Evolutionary conservation across 2,888 invertebrate species (phyloP), one percentile per base, ranked within the genome.

Genomic region (Drosophila glabriapex): DNA sequence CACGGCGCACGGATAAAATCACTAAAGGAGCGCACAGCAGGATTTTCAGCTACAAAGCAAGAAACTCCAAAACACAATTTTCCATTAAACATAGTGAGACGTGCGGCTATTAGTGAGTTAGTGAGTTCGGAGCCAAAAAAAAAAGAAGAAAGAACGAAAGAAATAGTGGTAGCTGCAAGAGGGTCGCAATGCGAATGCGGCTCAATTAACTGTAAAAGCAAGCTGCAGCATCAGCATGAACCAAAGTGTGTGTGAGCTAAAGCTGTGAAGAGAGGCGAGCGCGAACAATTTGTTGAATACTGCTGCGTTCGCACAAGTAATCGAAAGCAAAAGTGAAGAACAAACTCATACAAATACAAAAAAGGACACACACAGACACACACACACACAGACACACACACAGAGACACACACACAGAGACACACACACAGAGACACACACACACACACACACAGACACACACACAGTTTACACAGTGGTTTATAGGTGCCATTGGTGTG

Each of bases 251-350:
- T 78, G 70, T 59, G 73, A 55, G 59, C 46, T 25, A 16, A 46
- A 39, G 69, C 50, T n/a, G 62, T 65, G 65, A 67, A 81, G 65
- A 62, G 31, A 43, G 53, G 55, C 53, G 63, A 76, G 72, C 83
- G 80, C 78, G 74, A 87, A 87, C 91, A 91, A 87, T 88, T 91
- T 87, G 87, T 87, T 87, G 87, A 91, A 87, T 91, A 84, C 77
- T 73, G 78, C 70, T 46, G 55, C 60, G 41, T 61, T 60, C 66
- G 73, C 66, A 61, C 54, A 67, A 72, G 68, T 54, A 53, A 72
- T 29, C 61, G 75, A 85, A 78, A 86, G 75, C 68, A 89, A 90
- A 86, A 86, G 86, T 89, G 80, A 76, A 80, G 68, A 80, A 80
- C 37, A 28, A 29, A 61, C 53, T 33, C n/a, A 59, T n/a, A 5